These are phyloP conservation scores for Carpatolechia fugitivella DNA, from an alignment of 2,888 invertebrate species.

Conservation along the genomic window DNA sequence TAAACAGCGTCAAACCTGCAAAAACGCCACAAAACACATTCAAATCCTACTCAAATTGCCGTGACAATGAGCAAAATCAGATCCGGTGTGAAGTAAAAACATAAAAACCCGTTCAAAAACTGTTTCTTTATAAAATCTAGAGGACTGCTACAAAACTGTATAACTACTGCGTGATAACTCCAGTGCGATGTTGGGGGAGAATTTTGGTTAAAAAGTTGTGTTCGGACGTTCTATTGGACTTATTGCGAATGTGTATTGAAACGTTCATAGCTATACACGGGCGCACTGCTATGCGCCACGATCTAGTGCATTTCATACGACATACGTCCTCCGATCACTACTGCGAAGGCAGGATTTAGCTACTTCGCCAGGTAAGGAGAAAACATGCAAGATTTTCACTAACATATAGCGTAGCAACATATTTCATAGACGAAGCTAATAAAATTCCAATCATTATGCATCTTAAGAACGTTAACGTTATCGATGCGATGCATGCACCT, in stretches of 20 bases:
- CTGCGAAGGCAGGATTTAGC: constrained; percentile 82
- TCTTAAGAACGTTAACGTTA: no score
- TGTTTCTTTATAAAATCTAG: constrained; percentile 14
- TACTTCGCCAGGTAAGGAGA: constrained; percentile 48
- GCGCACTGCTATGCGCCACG: constrained; percentile 89
- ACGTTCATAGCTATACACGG: constrained; percentile 77
- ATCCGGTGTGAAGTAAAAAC: constrained; percentile 69
- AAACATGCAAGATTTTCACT: background rate
- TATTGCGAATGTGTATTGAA: constrained; percentile 79
- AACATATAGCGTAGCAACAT: background rate
- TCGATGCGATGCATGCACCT: no score
- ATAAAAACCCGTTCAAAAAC: constrained; percentile 6
- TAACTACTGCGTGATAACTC: constrained; percentile 58
- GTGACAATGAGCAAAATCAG: constrained; percentile 70
- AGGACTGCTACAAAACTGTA: constrained; percentile 52
- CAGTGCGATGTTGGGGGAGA: constrained; percentile 70
- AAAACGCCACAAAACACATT: constrained; percentile 25
- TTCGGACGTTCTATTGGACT: constrained; percentile 62
- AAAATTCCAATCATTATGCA: no score
- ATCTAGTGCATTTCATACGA: constrained; percentile 85
- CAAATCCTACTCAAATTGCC: constrained; percentile 24
- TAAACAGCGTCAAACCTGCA: constrained; percentile 37
- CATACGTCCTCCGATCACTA: constrained; percentile 89
- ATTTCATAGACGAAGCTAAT: background rate
- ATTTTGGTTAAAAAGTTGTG: constrained; percentile 65